Conservation (phyloP, 2,888 invertebrate genomes). For the Cephus pygmeus region DNA sequence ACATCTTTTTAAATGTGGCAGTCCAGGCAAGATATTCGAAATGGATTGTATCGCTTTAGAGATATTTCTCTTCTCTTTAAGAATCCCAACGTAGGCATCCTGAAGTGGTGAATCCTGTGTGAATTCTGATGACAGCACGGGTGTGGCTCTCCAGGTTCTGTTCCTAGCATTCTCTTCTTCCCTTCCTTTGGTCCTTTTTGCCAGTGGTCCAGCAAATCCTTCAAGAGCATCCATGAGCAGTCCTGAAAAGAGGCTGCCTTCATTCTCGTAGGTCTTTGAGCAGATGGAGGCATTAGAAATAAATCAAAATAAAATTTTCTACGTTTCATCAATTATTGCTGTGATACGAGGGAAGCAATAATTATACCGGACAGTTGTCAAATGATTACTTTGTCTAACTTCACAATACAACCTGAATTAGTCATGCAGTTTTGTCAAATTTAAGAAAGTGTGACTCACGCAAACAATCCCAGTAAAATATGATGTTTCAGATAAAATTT, state of each 20-base stretch:
- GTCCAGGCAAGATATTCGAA: constrained; percentile 70
- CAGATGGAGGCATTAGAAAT: background rate
- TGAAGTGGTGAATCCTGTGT: constrained; percentile 67
- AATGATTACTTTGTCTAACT: background rate
- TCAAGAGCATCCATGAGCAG: background rate
- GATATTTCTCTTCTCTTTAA: constrained; percentile 72
- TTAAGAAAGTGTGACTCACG: background rate
- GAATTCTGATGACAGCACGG: constrained; percentile 71
- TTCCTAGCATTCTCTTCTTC: constrained; percentile 22
- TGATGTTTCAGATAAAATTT: background rate
- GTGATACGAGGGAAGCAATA: background rate
- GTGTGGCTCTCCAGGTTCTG: constrained; percentile 52
- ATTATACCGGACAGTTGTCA: background rate
- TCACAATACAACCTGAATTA: background rate
- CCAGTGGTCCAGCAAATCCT: background rate
- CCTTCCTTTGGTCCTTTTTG: constrained; percentile 20
- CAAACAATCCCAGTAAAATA: background rate
- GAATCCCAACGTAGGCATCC: constrained; percentile 72
- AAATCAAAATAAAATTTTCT: background rate
- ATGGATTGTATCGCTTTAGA: constrained; percentile 75
- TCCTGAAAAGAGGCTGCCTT: constrained; percentile 53
- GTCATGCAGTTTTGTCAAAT: background rate
- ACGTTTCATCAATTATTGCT: background rate
- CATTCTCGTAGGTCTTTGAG: background rate
- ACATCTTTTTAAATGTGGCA: constrained; percentile 81